phyloP scores from a whole-genome alignment of 2,113 vertebrate genomes.

The Percopsis transmontana region DNA sequence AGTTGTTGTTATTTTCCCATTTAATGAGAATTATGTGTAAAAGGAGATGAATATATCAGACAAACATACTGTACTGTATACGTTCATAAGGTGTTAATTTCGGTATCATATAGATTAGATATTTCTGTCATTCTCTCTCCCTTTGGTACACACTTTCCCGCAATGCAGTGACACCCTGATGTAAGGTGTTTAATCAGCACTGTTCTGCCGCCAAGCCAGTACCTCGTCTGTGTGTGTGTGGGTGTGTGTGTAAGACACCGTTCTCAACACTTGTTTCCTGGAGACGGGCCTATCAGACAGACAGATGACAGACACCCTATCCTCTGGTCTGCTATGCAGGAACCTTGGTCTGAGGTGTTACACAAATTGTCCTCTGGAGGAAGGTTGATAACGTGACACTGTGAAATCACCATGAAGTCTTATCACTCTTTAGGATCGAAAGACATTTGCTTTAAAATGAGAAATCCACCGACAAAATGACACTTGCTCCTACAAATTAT shows the following conservation, averaged over 20 bases:
- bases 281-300: conserved; percentile 71
- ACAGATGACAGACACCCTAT: conserved; percentile 70
- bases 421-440: conserved; percentile 35
- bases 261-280: conserved; percentile 64
- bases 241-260: conserved; percentile 29
- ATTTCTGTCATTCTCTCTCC: not conserved
- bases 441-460: not conserved
- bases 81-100: too few species aligned
- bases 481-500: not conserved
- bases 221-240: conserved; percentile 33
- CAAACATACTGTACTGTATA: too few species aligned
- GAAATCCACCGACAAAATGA: conserved; percentile 9
- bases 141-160: not conserved
- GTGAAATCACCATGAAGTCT: conserved; percentile 20
- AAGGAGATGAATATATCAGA: too few species aligned
- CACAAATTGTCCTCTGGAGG: conserved; percentile 31
- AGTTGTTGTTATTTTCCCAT: too few species aligned
- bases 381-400: conserved; percentile 41
- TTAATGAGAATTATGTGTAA: too few species aligned
- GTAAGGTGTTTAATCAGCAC: not conserved
- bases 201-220: conserved; percentile 15
- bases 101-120: not conserved
- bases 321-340: conserved; percentile 51
- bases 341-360: conserved; percentile 55
- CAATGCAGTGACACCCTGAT: conserved; percentile 2